Conservation (phyloP, 2,888 invertebrate genomes). For the Cosmorhoe ocellata region DNA sequence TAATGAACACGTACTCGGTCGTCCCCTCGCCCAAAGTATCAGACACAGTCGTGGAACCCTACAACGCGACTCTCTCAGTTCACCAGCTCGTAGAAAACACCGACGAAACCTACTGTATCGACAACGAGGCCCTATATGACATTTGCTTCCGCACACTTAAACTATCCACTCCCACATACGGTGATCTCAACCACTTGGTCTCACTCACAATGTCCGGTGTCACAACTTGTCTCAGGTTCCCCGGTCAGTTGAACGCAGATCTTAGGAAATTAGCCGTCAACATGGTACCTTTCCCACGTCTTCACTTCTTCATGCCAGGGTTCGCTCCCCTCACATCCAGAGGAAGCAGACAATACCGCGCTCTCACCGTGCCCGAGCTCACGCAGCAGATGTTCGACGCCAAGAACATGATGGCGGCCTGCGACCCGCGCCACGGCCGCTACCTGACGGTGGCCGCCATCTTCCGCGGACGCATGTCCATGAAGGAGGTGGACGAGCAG, state of each 20-base stretch:
- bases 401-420: conserved; percentile 98
- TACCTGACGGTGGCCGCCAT: conserved; percentile 96
- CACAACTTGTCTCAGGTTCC: conserved; percentile 91
- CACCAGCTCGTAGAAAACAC: conserved; percentile 95
- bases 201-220: conserved; percentile 93
- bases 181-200: conserved; percentile 95
- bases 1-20: conserved; percentile 93
- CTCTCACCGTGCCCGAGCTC: conserved; percentile 91
- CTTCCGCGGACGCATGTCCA: conserved; percentile 95
- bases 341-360: conserved; percentile 94
- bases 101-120: conserved; percentile 95
- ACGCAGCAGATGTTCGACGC: conserved; percentile 97
- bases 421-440: conserved; percentile 95
- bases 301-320: conserved; percentile 95
- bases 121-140: conserved; percentile 84
- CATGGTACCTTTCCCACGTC: conserved; percentile 91
- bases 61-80: conserved; percentile 93
- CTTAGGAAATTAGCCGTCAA: conserved; percentile 95
- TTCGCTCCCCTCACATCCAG: conserved; percentile 92
- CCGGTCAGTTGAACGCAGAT: conserved; percentile 97
- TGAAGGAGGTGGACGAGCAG: conserved; percentile 95
- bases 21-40: conserved; percentile 94
- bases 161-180: conserved; percentile 93
- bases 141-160: conserved; percentile 95
- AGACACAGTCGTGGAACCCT: conserved; percentile 85